Evolutionary conservation across 2,888 invertebrate species (phyloP).

Genomic region (Rhamphomyia laevipes): DNA sequence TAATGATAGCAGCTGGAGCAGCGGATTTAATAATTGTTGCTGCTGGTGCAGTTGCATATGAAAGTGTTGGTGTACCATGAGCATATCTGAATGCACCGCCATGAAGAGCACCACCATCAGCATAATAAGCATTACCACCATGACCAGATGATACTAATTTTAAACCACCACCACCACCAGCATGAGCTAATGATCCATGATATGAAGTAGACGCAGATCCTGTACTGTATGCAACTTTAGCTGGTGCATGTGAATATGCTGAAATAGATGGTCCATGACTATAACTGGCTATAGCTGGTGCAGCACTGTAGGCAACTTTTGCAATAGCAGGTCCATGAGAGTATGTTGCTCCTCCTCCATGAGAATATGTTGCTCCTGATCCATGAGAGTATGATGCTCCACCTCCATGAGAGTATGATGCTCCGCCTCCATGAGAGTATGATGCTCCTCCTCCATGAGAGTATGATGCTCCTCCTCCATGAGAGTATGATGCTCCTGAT

Average conservation of each 20-base stretch:
- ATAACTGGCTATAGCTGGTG: conserved; percentile 14
- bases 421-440: conserved; percentile 1
- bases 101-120: conserved; percentile 10
- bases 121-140: conserved; percentile 17
- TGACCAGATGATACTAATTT: not conserved
- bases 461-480: conserved; percentile 2
- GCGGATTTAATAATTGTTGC: conserved; percentile 32
- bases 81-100: conserved; percentile 18
- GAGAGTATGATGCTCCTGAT: not conserved
- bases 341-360: conserved; percentile 6
- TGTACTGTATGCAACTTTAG: conserved; percentile 5
- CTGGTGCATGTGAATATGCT: conserved; percentile 8
- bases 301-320: conserved; percentile 15
- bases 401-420: conserved; percentile 9
- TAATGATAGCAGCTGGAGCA: conserved; percentile 34
- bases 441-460: not conserved
- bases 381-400: conserved; percentile 5
- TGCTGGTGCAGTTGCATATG: conserved; percentile 32
- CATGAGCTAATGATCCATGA: conserved; percentile 24
- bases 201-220: conserved; percentile 25
- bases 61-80: conserved; percentile 27
- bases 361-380: conserved; percentile 9
- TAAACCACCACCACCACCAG: conserved; percentile 15
- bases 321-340: conserved; percentile 12
- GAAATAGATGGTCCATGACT: conserved; percentile 35